Evolutionary conservation across 2,888 invertebrate species (phyloP).

Genomic region (Teleiodes luculella): DNA sequence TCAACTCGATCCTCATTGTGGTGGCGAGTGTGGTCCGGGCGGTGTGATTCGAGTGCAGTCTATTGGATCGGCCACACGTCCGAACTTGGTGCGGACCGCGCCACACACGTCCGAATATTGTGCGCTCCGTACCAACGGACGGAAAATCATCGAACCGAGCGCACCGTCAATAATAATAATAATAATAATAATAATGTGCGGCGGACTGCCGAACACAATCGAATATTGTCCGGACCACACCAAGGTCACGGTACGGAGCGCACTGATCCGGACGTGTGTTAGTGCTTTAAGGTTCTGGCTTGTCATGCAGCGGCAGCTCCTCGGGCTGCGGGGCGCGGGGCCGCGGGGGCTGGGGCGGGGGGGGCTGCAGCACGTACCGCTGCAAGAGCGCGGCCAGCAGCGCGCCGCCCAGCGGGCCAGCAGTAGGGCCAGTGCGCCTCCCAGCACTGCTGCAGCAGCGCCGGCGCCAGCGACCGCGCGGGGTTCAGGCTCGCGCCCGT

Average conservation of each 20-base stretch:
- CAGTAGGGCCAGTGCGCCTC: constrained; percentile 82
- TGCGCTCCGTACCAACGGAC: too few species aligned
- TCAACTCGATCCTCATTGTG: too few species aligned
- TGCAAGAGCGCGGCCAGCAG: constrained; percentile 51
- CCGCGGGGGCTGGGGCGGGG: constrained; percentile 17
- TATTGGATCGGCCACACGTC: too few species aligned
- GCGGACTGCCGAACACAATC: neutral
- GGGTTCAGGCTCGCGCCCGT: constrained; percentile 87
- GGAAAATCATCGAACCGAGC: too few species aligned
- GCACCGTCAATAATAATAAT: too few species aligned
- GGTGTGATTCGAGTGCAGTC: too few species aligned
- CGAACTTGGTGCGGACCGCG: too few species aligned
- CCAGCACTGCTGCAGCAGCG: constrained; percentile 82
- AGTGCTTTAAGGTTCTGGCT: constrained; percentile 38
- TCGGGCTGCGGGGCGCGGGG: constrained; percentile 60
- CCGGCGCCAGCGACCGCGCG: constrained; percentile 85
- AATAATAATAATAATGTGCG: too few species aligned
- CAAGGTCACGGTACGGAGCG: too few species aligned
- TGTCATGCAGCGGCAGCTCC: constrained; percentile 77
- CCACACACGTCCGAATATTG: too few species aligned
- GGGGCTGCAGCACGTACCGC: constrained; percentile 61
- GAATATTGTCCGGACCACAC: too few species aligned
- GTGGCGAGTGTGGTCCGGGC: too few species aligned
- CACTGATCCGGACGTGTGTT: neutral
- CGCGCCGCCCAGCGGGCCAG: constrained; percentile 57